Evolutionary conservation across 2,113 vertebrate genomes (phyloP), one percentile per base, ranked within the genome.

Genomic region (Aptenodytes patagonicus): DNA sequence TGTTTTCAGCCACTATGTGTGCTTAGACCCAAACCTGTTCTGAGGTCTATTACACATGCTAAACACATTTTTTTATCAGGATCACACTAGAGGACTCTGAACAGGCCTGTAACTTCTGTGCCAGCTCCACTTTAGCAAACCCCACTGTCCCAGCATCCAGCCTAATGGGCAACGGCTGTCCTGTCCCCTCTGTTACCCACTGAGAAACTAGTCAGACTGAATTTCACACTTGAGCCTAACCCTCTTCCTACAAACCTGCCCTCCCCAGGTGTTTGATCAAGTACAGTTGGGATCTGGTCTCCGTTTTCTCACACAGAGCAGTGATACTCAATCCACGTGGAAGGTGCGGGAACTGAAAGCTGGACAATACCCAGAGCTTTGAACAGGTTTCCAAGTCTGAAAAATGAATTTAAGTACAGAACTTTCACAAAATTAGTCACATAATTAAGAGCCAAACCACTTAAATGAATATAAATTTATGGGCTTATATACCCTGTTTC

Each of bases 1-100:
- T 8, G 8, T 46, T 49, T 60, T 73, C 47, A 83, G 54, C 54
- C 24, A 13, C 61, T 7, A 7, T 42, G 5, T 1, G 13, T 29
- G 75, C 51, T 65, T 46, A 25, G 54, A n/a, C 32, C 87, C 60
- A 44, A 65, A 29, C 47, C 69, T 76, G 7, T 9, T 60, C 57
- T 8, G 36, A 75, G 55, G 42, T 36, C 40, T 28, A 9, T 32
- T 25, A 42, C 21, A 21, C 13, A 46, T 2, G 28, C 38, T 34
- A 36, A 61, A 36, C 17, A 14, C 24, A 34, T 15, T 47, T 66
- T 66, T 68, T 49, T 46, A 55, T 11, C n/a, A n/a, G 61, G 11
- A 62, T 62, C 0, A 0, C 34, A 17, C 0, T 0, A 75, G 9
- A 78, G 8, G 44, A 40, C 38, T 60, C 25, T 0, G 15, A 38